These are phyloP conservation scores for Lissocephala sabroskyi DNA, from an alignment of 2,888 invertebrate species.

Conservation along the genomic window DNA sequence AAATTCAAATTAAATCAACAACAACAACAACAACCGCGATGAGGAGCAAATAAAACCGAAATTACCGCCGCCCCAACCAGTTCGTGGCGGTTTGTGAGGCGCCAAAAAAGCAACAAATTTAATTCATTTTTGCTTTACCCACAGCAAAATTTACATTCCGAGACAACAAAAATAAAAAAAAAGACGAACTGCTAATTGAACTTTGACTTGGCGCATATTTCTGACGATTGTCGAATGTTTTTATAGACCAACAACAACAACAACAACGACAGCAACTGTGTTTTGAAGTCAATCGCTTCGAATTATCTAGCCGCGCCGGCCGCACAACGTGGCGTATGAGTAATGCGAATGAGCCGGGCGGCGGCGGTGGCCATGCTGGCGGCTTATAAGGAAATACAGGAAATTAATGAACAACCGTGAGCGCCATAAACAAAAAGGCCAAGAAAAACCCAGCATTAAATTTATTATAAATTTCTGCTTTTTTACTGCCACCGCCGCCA, in stretches of 20 bases:
- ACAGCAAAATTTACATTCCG: too few relatives aligned
- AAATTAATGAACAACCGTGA: conserved; percentile 30
- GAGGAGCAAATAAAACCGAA: too few relatives aligned
- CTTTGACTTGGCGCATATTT: conserved; percentile 23
- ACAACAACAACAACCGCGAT: too few relatives aligned
- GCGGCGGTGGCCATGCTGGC: conserved; percentile 7
- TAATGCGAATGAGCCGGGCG: conserved; percentile 15
- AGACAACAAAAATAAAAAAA: conserved; percentile 6
- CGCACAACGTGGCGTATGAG: conserved; percentile 27
- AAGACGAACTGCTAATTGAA: conserved; percentile 16
- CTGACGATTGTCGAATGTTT: conserved; percentile 19
- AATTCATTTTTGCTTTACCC: too few relatives aligned
- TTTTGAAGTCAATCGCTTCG: conserved; percentile 30
- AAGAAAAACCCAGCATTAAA: not conserved
- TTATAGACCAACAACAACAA: too few relatives aligned
- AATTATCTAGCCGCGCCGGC: conserved; percentile 20
- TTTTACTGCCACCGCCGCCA: too few relatives aligned
- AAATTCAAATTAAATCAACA: too few relatives aligned
- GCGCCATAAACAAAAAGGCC: not conserved
- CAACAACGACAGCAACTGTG: conserved; percentile 23
- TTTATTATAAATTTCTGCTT: too few relatives aligned
- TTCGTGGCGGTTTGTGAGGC: too few relatives aligned
- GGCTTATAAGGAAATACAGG: conserved; percentile 46
- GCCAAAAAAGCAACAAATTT: too few relatives aligned
- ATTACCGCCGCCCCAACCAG: too few relatives aligned